Conservation (phyloP, 2,888 invertebrate species). For the Sceliomorpha sp. region DNA sequence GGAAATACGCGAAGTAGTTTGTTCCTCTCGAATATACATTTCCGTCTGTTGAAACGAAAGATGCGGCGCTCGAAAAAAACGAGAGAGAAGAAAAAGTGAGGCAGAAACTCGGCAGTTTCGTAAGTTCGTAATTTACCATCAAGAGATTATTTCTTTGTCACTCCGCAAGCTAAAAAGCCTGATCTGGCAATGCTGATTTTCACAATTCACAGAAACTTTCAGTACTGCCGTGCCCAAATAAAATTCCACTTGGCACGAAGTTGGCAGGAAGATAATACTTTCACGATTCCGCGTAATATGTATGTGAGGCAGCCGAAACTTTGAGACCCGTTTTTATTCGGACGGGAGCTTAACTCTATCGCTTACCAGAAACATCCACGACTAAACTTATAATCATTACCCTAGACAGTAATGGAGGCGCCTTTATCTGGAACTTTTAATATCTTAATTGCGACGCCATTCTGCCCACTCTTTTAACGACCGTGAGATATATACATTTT, state of each 20-base stretch:
- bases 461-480: too few species aligned
- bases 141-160: conserved; percentile 48
- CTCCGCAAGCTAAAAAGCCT: conserved; percentile 45
- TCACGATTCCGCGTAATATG: conserved; percentile 52
- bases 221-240: conserved; percentile 53
- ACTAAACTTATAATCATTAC: conserved; percentile 31
- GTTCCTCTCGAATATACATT: too few species aligned
- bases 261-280: conserved; percentile 56
- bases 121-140: conserved; percentile 45
- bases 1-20: conserved; percentile 28
- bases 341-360: conserved; percentile 46
- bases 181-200: conserved; percentile 54
- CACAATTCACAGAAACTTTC: conserved; percentile 55
- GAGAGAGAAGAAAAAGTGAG: too few species aligned
- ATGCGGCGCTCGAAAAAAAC: too few species aligned
- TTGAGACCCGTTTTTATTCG: conserved; percentile 50
- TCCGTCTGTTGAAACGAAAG: too few species aligned
- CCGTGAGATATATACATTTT: too few species aligned
- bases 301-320: conserved; percentile 52
- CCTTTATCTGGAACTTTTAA: too few species aligned
- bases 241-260: conserved; percentile 54
- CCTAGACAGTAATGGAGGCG: conserved; percentile 16
- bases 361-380: conserved; percentile 40
- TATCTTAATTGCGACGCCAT: too few species aligned
- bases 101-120: conserved; percentile 20